Evolutionary conservation across 2,797 vertebrate genomes (phyloP), one percentile per base, ranked within the genome.

Genomic region (Crenichthys baileyi): DNA sequence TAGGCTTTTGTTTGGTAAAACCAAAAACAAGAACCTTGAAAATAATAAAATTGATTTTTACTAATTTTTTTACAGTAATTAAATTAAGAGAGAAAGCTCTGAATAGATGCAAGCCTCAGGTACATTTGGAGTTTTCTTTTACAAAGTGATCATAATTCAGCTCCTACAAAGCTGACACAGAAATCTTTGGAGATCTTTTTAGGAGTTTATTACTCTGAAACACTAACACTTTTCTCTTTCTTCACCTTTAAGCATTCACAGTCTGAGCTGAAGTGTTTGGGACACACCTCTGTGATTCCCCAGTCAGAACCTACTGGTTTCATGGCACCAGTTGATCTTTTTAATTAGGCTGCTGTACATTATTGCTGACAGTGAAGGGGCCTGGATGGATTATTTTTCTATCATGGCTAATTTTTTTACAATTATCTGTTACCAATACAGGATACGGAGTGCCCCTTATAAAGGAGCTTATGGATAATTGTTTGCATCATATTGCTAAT

Each of bases 291-390:
- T 67, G 22, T 77, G 84, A 82, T 78, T 85, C 76, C 77, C 70
- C 76, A 61, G 65, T 41, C 63, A 58, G 55, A 22, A 36, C 75
- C 24, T 26, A 78, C 76, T 81, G 74, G 80, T 77, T 79, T 84
- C 78, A 73, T 83, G 70, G 72, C 36, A 79, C 72, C 74, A 72
- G 41, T 46, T 82, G 77, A 73, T 84, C 81, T 68, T 70, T 87
- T 77, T 76, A 71, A 79, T 83, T 82, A 79, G 78, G 79, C 87
- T 88, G 77, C 91, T 94, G 88, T 94, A 94, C 93, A 94, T 95
- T 95, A 95, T 95, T 95, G 94, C 94, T 94, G 91, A 90, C 81
- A 85, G 75, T 86, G 84, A 89, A 72, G 86, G 87, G 80, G 29
- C 16, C 85, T 82, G 78, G 68, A 80, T 84, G 74, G 20, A 11